Conservation (phyloP, 2,113 vertebrate genomes). For the Penelope pileata region DNA sequence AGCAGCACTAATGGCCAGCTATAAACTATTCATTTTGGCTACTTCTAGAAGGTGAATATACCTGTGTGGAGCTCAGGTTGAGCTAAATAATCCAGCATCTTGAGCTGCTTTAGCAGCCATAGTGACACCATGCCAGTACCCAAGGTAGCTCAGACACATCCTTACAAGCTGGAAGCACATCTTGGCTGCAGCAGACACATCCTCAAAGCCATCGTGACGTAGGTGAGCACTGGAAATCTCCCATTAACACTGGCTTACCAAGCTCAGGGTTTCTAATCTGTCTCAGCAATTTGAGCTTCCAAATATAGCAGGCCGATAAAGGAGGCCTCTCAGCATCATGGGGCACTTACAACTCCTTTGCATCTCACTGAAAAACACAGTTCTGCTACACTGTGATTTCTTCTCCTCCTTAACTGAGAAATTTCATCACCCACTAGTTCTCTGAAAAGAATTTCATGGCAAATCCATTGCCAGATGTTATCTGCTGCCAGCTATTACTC, state of each 20-base stretch:
- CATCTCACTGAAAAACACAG: not conserved
- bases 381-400: not conserved
- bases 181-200: not conserved
- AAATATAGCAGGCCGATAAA: not conserved
- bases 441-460: not conserved
- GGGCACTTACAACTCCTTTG: not conserved
- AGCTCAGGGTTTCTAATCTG: not conserved
- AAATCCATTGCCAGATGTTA: not conserved
- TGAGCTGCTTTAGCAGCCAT: not conserved
- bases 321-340: not conserved
- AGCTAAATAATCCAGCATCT: not conserved
- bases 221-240: not conserved
- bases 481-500: not conserved
- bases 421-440: not conserved
- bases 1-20: not conserved
- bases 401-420: not conserved
- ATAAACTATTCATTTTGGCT: not conserved
- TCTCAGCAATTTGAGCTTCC: not conserved
- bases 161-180: fast-evolving
- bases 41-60: fast-evolving
- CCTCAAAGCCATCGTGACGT: not conserved
- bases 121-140: not conserved
- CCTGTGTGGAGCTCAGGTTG: not conserved
- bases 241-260: not conserved
- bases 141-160: fast-evolving